These are phyloP conservation scores for Pristionchus mayeri DNA, from an alignment of 2,888 invertebrate genomes.

Conservation along the genomic window DNA sequence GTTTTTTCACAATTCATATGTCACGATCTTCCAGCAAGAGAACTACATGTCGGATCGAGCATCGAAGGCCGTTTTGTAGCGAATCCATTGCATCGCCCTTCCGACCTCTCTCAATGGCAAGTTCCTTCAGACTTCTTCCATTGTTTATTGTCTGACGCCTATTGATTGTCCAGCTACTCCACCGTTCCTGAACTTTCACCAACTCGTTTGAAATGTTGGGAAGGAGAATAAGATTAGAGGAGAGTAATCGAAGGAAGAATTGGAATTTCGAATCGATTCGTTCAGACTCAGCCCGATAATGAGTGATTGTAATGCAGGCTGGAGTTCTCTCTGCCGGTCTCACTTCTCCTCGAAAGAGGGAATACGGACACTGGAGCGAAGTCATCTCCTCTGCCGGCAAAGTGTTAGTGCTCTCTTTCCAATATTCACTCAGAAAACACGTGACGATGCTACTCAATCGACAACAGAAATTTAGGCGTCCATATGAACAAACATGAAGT, in stretches of 20 bases:
- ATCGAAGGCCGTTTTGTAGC: background rate
- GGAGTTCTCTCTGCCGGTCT: background rate
- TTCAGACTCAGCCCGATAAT: too few species aligned
- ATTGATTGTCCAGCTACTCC: background rate
- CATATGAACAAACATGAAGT: too few species aligned
- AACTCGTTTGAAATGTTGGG: too few species aligned
- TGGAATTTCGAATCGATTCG: too few species aligned
- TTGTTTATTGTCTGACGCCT: background rate
- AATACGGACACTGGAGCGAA: conserved; percentile 27
- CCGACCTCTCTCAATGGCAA: background rate
- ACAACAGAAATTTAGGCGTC: too few species aligned
- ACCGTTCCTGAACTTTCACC: too few species aligned
- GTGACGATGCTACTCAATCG: too few species aligned
- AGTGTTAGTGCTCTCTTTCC: background rate
- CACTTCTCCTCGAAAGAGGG: background rate
- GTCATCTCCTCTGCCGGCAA: background rate
- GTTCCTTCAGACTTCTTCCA: background rate
- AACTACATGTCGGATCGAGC: background rate
- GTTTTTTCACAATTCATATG: background rate
- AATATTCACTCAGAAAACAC: too few species aligned
- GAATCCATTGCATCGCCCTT: too few species aligned
- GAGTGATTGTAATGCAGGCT: background rate
- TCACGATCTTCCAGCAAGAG: background rate
- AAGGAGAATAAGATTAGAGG: too few species aligned
- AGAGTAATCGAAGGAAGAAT: too few species aligned